phyloP scores from a whole-genome alignment of 2,113 vertebrate species.

The Maylandia zebra region DNA sequence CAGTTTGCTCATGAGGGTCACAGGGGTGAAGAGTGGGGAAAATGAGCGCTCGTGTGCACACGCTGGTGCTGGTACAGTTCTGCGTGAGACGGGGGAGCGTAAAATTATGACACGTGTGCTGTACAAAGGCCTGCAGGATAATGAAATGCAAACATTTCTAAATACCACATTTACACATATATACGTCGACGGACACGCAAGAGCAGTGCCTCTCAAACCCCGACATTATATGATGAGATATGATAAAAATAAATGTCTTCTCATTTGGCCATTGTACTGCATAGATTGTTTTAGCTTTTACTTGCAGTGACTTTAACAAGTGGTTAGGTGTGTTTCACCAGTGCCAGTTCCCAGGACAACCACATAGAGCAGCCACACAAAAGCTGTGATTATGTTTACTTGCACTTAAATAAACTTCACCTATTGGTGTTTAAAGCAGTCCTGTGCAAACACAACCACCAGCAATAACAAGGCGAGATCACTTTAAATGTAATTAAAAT shows the following conservation, averaged over 20 bases:
- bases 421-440: not conserved
- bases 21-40: conserved; percentile 17
- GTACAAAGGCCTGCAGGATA: not conserved
- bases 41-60: not conserved
- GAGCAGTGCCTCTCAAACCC: not conserved
- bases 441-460: not conserved
- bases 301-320: not conserved
- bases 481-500: not conserved
- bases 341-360: not conserved
- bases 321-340: not conserved
- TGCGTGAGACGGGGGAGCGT: not conserved
- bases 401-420: not conserved
- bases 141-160: not conserved
- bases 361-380: not conserved
- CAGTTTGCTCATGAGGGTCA: conserved; percentile 30
- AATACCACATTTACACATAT: not conserved
- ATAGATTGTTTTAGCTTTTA: not conserved
- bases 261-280: not conserved
- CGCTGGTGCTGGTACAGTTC: not conserved
- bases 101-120: not conserved
- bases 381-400: not conserved
- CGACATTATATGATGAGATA: not conserved
- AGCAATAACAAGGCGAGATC: not conserved
- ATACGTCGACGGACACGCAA: not conserved
- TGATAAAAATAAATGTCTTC: not conserved